Percentiles rank a stretch among this genome's conserved stretches.
Conservation (phyloP, 64 coral and sea anemone genomes). For the Stichodactyla mertensii region DNA sequence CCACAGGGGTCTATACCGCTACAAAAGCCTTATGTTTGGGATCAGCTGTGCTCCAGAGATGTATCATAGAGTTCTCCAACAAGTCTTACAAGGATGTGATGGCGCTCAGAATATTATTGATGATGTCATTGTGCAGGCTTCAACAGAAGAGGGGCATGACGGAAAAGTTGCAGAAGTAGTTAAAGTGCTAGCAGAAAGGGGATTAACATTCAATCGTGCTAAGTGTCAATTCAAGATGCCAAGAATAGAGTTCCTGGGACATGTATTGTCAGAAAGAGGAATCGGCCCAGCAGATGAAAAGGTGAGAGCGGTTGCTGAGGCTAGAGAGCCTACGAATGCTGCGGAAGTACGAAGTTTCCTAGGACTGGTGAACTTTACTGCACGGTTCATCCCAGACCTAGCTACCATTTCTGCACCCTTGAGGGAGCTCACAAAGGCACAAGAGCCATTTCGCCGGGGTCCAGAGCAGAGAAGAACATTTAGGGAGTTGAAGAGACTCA, state of each 20-base stretch:
- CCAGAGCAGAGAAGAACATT: slow-evolving; percentile 8
- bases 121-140: slow-evolving; percentile 27
- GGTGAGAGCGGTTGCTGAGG: too few relatives aligned
- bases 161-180: slow-evolving; percentile 33
- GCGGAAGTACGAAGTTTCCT: too few relatives aligned
- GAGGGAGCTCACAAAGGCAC: slow-evolving; percentile 23
- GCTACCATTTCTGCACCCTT: too few relatives aligned
- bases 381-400: too few relatives aligned
- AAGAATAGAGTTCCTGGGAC: too few relatives aligned
- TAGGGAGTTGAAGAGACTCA: slow-evolving; percentile 37
- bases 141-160: slow-evolving; percentile 33
- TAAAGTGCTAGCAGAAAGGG: slow-evolving; percentile 13
- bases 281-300: too few relatives aligned
- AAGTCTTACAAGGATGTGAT: slow-evolving; percentile 37
- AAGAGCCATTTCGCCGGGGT: slow-evolving; percentile 11
- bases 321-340: too few relatives aligned
- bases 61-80: background rate
- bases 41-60: slow-evolving; percentile 10
- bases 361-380: too few relatives aligned
- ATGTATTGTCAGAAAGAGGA: too few relatives aligned
- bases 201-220: slow-evolving; percentile 21
- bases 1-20: background rate
- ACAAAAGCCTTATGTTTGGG: slow-evolving; percentile 1
- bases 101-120: slow-evolving; percentile 33
- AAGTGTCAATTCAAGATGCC: too few relatives aligned